Evolutionary conservation across 2,113 vertebrate genomes (phyloP), one percentile per base, ranked within the genome.

Genomic region (Chaetodon trifascialis): DNA sequence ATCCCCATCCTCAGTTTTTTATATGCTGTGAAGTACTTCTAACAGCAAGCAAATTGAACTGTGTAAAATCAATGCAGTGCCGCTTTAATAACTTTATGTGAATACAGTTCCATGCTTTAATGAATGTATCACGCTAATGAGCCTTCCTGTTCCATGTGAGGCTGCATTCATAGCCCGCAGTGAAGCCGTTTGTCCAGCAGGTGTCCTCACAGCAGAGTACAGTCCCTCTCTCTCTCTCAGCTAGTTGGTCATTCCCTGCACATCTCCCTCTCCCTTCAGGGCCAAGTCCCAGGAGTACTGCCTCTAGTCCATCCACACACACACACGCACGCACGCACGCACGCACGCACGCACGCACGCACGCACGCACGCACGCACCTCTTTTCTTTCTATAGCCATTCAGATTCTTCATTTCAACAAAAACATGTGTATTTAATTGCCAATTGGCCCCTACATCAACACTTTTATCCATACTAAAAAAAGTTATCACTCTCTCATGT

Each of bases 161-260:
- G 5, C 36, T 38, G 52, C 42, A 15, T 36, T 47, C 0, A 56
- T 38, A 47, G 17, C n/a, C 2, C 0, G 65, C 73, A 72, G 73
- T 65, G 40, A 36, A 5, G 9, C 23, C 0, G 0, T 84, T 51
- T 67, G 17, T 68, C 91, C 93, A 92, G 75, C 69, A 88, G 93
- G 80, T 73, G 93, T 86, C 91, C 79, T 79, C 58, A 47, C 12
- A 76, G 69, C 38, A 58, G 59, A 69, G 63, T 11, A 0, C 19
- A 77, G 40, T 21, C 11, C 12, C 42, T 36, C n/a, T 0, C 23
- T 0, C 23, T 8, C 38, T 62, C 34, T 60, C 19, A 46, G 51
- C 40, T 25, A 6, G 23, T 84, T 80, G 30, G 51, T 76, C 21
- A 87, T 74, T 83, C 60, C 59, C 8, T 38, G 36, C 80, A 85